phyloP scores from a whole-genome alignment of 92 coral and sea anemone species.

The Zoanthus sansibaricus region DNA sequence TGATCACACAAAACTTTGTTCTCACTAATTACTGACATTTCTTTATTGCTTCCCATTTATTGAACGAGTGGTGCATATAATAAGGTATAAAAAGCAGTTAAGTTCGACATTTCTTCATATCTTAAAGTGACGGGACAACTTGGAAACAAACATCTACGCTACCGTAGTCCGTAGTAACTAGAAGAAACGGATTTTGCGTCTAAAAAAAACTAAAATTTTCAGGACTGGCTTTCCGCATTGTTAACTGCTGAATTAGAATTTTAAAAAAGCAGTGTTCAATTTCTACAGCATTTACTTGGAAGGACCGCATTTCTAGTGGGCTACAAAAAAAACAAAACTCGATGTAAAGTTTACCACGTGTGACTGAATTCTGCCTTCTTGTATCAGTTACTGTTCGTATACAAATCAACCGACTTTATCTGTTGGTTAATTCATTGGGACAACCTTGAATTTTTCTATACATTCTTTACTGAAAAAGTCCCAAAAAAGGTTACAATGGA shows the following conservation, averaged over 20 bases:
- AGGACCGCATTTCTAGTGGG: too few species aligned
- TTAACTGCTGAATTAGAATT: too few species aligned
- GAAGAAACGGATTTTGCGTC: too few species aligned
- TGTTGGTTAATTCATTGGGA: background rate
- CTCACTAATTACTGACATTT: slow-evolving; percentile 52
- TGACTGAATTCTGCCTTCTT: too few species aligned
- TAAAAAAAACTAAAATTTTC: too few species aligned
- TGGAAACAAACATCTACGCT: background rate
- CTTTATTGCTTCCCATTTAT: slow-evolving; percentile 41
- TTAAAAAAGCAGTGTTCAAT: too few species aligned
- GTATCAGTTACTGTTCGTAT: background rate
- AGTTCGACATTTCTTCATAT: slow-evolving; percentile 24
- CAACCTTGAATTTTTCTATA: background rate
- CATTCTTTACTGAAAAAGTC: background rate
- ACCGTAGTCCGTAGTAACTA: background rate
- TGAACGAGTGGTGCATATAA: slow-evolving; percentile 26
- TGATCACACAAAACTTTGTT: slow-evolving; percentile 29
- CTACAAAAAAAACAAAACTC: too few species aligned
- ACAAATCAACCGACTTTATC: background rate
- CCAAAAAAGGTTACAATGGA: background rate
- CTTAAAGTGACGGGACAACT: slow-evolving; percentile 8
- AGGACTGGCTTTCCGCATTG: too few species aligned
- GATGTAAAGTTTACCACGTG: too few species aligned
- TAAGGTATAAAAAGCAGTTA: slow-evolving; percentile 40
- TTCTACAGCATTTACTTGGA: too few species aligned